These are phyloP conservation scores for Syrrhaptes paradoxus DNA, from an alignment of 2,113 vertebrate genomes.

Conservation along the genomic window DNA sequence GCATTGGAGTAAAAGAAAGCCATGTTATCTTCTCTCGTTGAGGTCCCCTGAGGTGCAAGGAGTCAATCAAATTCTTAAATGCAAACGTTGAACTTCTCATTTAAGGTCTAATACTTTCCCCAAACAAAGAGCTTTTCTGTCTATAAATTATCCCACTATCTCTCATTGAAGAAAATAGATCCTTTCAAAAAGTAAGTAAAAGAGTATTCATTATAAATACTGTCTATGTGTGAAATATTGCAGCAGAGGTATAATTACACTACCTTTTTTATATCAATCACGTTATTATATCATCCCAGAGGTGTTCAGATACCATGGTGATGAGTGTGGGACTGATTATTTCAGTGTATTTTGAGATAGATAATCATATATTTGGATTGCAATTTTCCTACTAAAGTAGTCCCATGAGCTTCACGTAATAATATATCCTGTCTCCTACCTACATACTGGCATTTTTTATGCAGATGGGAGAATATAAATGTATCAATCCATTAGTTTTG, in stretches of 20 bases:
- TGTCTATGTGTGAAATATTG: conserved; percentile 1
- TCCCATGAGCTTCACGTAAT: not conserved
- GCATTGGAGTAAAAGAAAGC: rapidly evolving
- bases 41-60: not conserved
- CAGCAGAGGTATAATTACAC: conserved; percentile 38
- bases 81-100: not conserved
- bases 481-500: not conserved
- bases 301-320: conserved; percentile 22
- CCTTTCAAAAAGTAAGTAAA: conserved; percentile 21
- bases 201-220: not conserved
- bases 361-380: conserved; percentile 30
- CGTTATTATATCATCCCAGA: conserved; percentile 30
- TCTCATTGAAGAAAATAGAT: conserved; percentile 22
- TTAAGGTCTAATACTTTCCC: not conserved
- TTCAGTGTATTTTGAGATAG: not conserved
- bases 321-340: conserved; percentile 5
- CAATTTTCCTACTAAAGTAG: not conserved
- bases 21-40: not conserved
- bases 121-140: not conserved
- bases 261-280: conserved; percentile 37
- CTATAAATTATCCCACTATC: not conserved
- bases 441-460: not conserved
- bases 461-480: not conserved
- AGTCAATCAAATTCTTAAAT: not conserved
- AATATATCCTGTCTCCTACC: not conserved